phyloP scores from a whole-genome alignment of 2,888 invertebrate species.

The Leptopilina myrica region DNA sequence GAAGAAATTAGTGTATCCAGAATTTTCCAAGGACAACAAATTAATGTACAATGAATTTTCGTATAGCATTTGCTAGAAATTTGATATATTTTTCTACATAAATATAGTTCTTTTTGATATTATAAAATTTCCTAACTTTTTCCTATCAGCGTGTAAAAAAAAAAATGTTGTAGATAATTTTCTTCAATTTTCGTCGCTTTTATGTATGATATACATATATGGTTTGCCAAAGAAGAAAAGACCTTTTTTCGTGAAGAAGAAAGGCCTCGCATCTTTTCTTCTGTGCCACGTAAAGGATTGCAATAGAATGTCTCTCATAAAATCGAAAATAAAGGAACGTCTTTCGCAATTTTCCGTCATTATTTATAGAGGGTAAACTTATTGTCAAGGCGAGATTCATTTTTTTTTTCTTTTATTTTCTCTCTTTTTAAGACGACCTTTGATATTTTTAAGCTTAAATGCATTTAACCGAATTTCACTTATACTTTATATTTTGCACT shows the following conservation, averaged over 20 bases:
- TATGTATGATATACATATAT: background rate
- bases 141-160: background rate
- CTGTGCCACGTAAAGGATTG: background rate
- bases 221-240: background rate
- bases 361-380: slow-evolving; percentile 25
- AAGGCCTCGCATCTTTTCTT: background rate
- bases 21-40: too few species aligned
- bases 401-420: background rate
- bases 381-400: slow-evolving; percentile 5
- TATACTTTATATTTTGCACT: too few species aligned
- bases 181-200: background rate
- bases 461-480: too few species aligned
- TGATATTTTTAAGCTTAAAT: background rate
- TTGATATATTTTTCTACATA: too few species aligned
- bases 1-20: too few species aligned
- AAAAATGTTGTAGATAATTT: background rate
- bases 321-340: slow-evolving; percentile 18
- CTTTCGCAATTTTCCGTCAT: slow-evolving; percentile 32
- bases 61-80: too few species aligned
- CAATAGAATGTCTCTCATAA: slow-evolving; percentile 31
- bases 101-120: too few species aligned
- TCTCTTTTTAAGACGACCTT: background rate
- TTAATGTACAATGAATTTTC: too few species aligned
- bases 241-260: background rate
- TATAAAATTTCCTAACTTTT: too few species aligned